Evolutionary conservation across 2,113 vertebrate species (phyloP), one percentile per base, ranked within the genome.

Genomic region (Entomyzon cyanotis): DNA sequence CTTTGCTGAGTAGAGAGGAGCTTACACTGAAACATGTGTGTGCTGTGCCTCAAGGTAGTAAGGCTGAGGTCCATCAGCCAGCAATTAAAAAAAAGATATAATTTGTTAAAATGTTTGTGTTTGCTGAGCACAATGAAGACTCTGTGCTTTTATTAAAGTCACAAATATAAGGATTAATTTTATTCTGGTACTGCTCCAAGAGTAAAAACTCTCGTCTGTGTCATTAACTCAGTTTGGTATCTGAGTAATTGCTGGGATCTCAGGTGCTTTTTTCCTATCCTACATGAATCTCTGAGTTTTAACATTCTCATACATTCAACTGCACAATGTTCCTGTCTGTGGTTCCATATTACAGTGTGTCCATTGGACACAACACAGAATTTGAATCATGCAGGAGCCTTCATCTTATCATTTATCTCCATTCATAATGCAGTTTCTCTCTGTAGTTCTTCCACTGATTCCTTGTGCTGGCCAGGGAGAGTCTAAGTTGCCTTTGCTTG

Each of bases 1-100:
- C 83, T 95, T 90, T 33, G 7, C 42, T 47, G 63, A 47, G 68
- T 2, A 50, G 76, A 76, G 79, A 77, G 64, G 71, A 44, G 7
- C 55, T 91, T 69, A 30, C 22, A 16, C 9, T 58, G 15, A 56
- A 83, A 64, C 19, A 65, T 16, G 25, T 79, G 67, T 19, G 5
- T 5, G 30, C 15, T 0, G 0, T 53, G 75, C 49, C 76, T 55
- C 0, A 8, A 73, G 53, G 85, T 12, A 46, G 68, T 6, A 30
- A 35, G 71, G 63, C 79, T 69, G 82, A n/a, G 11, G 55, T 7
- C 77, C n/a, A 1, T 7, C 39, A 39, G 39, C 39, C 39, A 39
- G 49, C 46, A 60, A n/a, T 74, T 13, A 21, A 63, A 69, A 47
- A 59, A 70, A 52, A 49, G 7, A 14, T 28, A 35, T 37, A 12